These are phyloP conservation scores for human (Homo sapiens) DNA, from an alignment of 2,113 vertebrate species.

Conservation along the genomic window GRCh38 chr1:183128001-183128500, in stretches of 20 bases:
- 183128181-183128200: background rate
- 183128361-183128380: accelerated
- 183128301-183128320: background rate
- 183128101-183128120: background rate
- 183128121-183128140: background rate
- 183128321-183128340: background rate
- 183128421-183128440: too few species aligned
- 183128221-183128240: background rate
- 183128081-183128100: background rate
- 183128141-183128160: background rate
- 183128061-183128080: background rate
- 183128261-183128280: background rate
- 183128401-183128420: too few species aligned
- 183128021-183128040: background rate
- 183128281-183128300: background rate
- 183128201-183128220: background rate
- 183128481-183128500: accelerated
- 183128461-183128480: too few species aligned
- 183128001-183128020: background rate
- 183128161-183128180: background rate
- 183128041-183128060: background rate
- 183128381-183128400: too few species aligned
- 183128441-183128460: too few species aligned
- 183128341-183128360: background rate
- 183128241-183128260: background rate